These are phyloP conservation scores for Leptatherina wallacei DNA, from an alignment of 2,797 vertebrate genomes.

Conservation along the genomic window DNA sequence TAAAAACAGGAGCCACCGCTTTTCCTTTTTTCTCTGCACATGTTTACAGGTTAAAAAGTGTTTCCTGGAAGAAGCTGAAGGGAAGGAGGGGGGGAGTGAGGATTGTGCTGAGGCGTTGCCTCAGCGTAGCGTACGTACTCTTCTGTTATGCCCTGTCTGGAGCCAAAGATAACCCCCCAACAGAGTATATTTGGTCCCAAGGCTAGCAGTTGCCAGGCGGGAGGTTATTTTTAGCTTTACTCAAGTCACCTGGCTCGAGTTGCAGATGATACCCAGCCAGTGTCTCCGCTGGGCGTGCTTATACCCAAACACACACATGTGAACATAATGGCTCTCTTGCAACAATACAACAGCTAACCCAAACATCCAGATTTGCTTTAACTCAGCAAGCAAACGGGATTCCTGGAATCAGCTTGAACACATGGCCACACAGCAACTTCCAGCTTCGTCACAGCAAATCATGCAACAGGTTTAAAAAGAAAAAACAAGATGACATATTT, in stretches of 20 bases:
- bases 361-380: conserved; percentile 48
- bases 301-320: conserved; percentile 44
- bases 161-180: conserved; percentile 73
- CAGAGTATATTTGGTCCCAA: conserved; percentile 70
- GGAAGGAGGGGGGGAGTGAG: conserved; percentile 19
- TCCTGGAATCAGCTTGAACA: conserved; percentile 19
- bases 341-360: conserved; percentile 50
- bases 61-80: conserved; percentile 63
- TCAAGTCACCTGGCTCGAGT: conserved; percentile 80
- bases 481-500: not conserved
- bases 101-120: conserved; percentile 27
- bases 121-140: conserved; percentile 51
- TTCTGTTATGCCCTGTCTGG: conserved; percentile 62
- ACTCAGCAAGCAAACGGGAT: conserved; percentile 44
- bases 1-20: conserved; percentile 22
- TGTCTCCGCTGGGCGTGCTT: conserved; percentile 35
- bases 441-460: not conserved
- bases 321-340: conserved; percentile 56
- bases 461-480: conserved; percentile 30
- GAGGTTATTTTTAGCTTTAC: conserved; percentile 81
- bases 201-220: conserved; percentile 79
- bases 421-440: not conserved
- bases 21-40: conserved; percentile 6
- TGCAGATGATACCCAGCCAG: conserved; percentile 66
- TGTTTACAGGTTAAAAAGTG: conserved; percentile 70